These are phyloP conservation scores for Cynodonichthys magdalenae DNA, from an alignment of 2,797 vertebrate genomes.

Conservation along the genomic window DNA sequence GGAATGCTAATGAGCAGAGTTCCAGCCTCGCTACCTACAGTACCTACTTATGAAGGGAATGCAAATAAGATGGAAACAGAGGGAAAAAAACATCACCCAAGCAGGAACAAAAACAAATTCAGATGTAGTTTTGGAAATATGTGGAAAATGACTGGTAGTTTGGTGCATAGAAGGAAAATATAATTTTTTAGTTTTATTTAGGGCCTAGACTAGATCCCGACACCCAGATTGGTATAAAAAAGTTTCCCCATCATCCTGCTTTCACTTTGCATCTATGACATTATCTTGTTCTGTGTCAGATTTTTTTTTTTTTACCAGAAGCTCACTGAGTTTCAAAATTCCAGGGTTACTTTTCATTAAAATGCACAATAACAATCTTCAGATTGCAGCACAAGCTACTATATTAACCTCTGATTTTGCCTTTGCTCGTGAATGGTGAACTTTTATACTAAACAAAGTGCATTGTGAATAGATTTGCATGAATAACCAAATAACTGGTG, in stretches of 20 bases:
- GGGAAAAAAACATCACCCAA: constrained; percentile 8
- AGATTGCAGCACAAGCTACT: constrained; percentile 12
- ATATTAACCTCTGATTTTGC: constrained; percentile 37
- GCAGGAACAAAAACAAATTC: not conserved
- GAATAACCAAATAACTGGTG: constrained; percentile 55
- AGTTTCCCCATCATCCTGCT: not conserved
- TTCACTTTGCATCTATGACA: constrained; percentile 1
- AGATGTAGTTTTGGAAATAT: constrained; percentile 7
- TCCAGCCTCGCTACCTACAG: constrained; percentile 5
- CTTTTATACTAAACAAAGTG: constrained; percentile 47
- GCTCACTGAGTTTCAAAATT: constrained; percentile 1
- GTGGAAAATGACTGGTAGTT: not conserved
- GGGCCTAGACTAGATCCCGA: not conserved
- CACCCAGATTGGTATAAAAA: not conserved
- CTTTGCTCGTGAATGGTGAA: constrained; percentile 32
- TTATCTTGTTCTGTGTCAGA: constrained; percentile 3
- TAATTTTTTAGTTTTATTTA: constrained; percentile 13
- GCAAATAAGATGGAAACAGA: constrained; percentile 22
- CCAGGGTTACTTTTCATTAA: constrained; percentile 9
- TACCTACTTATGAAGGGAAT: constrained; percentile 31
- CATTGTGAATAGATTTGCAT: constrained; percentile 55
- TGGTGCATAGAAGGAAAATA: not conserved
- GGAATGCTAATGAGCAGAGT: constrained; percentile 55
- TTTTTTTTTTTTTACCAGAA: constrained; percentile 2
- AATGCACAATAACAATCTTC: constrained; percentile 16